Conservation (phyloP, 1,140 invertebrate genomes). For the Notospermus geniculatus region DNA sequence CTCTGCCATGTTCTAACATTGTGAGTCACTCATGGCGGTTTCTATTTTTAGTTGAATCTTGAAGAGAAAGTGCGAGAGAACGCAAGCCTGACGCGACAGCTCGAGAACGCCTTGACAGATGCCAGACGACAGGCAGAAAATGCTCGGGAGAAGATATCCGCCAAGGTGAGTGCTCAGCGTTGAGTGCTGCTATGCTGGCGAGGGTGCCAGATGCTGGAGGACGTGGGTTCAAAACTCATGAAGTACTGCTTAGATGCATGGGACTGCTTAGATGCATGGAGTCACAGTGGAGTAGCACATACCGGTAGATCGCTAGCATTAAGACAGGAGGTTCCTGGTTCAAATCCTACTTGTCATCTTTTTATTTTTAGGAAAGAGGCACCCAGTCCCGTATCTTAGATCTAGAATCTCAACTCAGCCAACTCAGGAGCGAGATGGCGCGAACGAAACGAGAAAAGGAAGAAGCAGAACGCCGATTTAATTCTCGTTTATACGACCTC, state of each 20-base stretch:
- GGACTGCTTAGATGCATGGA: too few relatives aligned
- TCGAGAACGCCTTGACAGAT: constrained; percentile 49
- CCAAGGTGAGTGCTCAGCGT: constrained; percentile 46
- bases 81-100: constrained; percentile 46
- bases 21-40: too few relatives aligned
- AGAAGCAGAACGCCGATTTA: constrained; percentile 53
- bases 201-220: too few relatives aligned
- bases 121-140: constrained; percentile 42
- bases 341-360: neutral
- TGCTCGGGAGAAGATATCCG: constrained; percentile 36
- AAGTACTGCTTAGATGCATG: too few relatives aligned
- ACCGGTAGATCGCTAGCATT: too few relatives aligned
- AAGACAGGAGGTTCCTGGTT: too few relatives aligned
- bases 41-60: constrained; percentile 44
- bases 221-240: too few relatives aligned
- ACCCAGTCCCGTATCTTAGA: constrained; percentile 46
- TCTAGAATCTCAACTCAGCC: constrained; percentile 51
- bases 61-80: constrained; percentile 50
- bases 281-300: too few relatives aligned
- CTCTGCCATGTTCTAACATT: too few relatives aligned
- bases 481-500: constrained; percentile 50
- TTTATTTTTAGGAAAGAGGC: constrained; percentile 41
- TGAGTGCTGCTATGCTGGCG: too few relatives aligned
- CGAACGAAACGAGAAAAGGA: constrained; percentile 51
- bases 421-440: constrained; percentile 44